Evolutionary conservation across 2,888 invertebrate species (phyloP), one percentile per base, ranked within the genome.

Genomic region (Epiblema foenella): DNA sequence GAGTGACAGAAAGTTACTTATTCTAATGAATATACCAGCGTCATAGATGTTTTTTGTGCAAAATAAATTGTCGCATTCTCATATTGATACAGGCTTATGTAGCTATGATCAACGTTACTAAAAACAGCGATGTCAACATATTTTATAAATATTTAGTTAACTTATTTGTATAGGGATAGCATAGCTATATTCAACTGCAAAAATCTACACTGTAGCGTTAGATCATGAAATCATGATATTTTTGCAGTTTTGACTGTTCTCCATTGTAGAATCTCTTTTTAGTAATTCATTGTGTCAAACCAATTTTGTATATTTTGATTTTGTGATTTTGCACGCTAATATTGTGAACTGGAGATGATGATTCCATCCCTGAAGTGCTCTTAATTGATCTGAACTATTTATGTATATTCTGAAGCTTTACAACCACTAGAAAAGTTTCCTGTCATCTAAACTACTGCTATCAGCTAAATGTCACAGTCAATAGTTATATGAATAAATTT

Each of bases 341-440:
- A 63, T 85, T 82, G 82, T 86, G 86, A 88, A 87, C 87, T 87
- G 87, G 85, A 81, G 79, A 87, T 46, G 46, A n/a, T 46, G 89
- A 93, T 90, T 92, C 93, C 93, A 92, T 93, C 93, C 24, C 93
- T 89, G 81, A 93, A 93, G 93, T 93, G 93, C 93, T 93, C 93
- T 93, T 93, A 91, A 88, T 71, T 71, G 66, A 86, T 86, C 89
- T 87, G 85, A 89, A 86, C 85, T 90, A 89, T 89, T 85, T 89
- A 88, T 85, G 83, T 77, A 85, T 89, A 77, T 84, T 85, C 79
- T 79, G 79, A 85, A 81, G 79, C 83, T 86, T 85, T 81, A 78
- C 77, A 83, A 76, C 79, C 78, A 67, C 71, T 67, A 77, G 77
- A 75, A 78, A 77, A 76, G 76, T 79, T 77, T 81, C 79, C 83